Conservation (phyloP, 2,888 invertebrate genomes). For the Andrena chrysosceles region DNA sequence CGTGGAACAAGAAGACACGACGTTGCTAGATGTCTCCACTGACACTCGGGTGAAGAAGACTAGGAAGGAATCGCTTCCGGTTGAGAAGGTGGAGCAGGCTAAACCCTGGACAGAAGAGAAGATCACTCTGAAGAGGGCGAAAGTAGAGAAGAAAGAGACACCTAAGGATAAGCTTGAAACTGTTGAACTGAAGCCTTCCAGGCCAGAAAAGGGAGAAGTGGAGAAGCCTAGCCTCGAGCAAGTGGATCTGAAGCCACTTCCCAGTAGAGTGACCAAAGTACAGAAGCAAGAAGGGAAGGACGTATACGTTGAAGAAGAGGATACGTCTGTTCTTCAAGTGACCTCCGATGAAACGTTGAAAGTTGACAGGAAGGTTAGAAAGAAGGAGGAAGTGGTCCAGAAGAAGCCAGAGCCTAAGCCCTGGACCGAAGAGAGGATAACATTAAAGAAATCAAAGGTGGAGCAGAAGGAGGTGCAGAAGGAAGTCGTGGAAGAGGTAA, state of each 20-base stretch:
- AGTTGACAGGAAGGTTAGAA: conserved; percentile 57
- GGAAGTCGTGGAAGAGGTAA: conserved; percentile 75
- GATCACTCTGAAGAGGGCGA: conserved; percentile 86
- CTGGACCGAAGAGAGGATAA: conserved; percentile 82
- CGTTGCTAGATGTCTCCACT: conserved; percentile 48
- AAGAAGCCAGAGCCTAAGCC: conserved; percentile 70
- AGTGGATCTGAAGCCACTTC: conserved; percentile 69
- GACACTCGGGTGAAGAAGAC: conserved; percentile 42
- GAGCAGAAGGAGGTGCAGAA: conserved; percentile 74
- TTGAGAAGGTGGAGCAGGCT: conserved; percentile 59
- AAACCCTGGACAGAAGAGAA: conserved; percentile 89
- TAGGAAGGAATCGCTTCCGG: conserved; percentile 63
- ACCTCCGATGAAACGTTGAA: conserved; percentile 50
- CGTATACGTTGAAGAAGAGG: conserved; percentile 69
- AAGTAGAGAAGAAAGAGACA: conserved; percentile 82
- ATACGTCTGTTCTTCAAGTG: conserved; percentile 66
- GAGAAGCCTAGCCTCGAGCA: conserved; percentile 75
- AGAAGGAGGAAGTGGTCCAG: conserved; percentile 38
- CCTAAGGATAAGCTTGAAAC: conserved; percentile 83
- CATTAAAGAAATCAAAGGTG: conserved; percentile 77
- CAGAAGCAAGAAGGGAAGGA: conserved; percentile 53
- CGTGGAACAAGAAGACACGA: conserved; percentile 76
- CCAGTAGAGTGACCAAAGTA: conserved; percentile 60
- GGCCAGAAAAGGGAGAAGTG: conserved; percentile 82
- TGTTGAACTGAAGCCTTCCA: conserved; percentile 87